These are phyloP conservation scores for Anser cygnoides DNA, from an alignment of 2,113 vertebrate species.

Conservation along the genomic window DNA sequence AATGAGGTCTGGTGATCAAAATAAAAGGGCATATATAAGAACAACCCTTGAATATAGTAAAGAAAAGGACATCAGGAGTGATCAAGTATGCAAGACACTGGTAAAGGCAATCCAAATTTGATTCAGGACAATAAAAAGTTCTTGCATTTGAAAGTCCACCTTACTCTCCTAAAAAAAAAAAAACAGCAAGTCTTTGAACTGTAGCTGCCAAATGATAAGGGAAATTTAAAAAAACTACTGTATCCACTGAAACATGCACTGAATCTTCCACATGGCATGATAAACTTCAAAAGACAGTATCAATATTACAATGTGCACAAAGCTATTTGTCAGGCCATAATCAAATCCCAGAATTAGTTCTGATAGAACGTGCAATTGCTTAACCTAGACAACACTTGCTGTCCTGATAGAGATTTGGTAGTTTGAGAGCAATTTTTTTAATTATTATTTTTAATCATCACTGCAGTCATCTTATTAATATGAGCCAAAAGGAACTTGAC, in stretches of 20 bases:
- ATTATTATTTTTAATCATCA: constrained; percentile 39
- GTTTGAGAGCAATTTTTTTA: neutral
- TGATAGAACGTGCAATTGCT: neutral
- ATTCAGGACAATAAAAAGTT: neutral
- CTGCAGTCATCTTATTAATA: constrained; percentile 10
- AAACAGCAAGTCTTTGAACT: neutral
- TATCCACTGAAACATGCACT: neutral
- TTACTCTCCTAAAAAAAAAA: neutral
- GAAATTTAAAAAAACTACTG: neutral
- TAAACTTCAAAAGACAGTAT: neutral
- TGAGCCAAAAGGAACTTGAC: constrained; percentile 13
- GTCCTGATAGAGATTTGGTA: constrained; percentile 2
- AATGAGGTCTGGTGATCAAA: neutral
- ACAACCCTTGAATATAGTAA: neutral
- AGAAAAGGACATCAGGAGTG: neutral
- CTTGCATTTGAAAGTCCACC: neutral
- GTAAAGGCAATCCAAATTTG: neutral
- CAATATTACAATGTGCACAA: neutral
- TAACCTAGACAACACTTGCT: constrained; percentile 6
- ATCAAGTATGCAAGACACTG: neutral
- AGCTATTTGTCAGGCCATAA: constrained; percentile 31
- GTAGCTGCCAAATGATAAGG: neutral
- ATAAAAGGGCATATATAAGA: neutral
- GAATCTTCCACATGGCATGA: neutral
- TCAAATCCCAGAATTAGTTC: constrained; percentile 11